Base-by-base conservation (phyloP, 1,140 invertebrate genomes). In the Drosophila takahashii region DNA sequence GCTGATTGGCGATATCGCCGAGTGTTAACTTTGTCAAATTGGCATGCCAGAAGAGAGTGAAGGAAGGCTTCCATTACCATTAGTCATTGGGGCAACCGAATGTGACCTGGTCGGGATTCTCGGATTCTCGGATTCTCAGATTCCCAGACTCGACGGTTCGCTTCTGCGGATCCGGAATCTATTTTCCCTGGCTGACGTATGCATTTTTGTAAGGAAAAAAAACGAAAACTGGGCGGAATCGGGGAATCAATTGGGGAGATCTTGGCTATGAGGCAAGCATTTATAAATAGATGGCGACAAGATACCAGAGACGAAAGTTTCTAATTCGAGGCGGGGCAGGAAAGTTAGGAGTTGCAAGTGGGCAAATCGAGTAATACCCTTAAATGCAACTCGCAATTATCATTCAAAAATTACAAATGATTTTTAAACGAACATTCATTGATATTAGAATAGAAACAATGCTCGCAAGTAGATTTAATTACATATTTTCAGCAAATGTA, bases 1-100 rank as follows among this genome's bases (percentile, higher is more conserved):
- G 29, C 18, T 36, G 39, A 47, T 47, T 26, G 62, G 26, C 62
- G 60, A 64, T 65, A 65, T 50, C 44, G 26, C 44, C 60, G 26
- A 48, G 32, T 86, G 67, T 77, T 83, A 51, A 72, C 66, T 81
- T 67, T 74, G 58, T 74, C 74, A 86, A 50, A 78, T 78, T 81
- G 78, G 45, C 83, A 67, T 44, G 22, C 22, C 26, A 18, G 16
- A 51, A 7, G 22, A 29, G 27, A n/a, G n/a, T n/a, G 16, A 51
- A 32, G 8, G 29, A 1, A 6, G 6, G 45, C 47, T 50, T 50
- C 47, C 47, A 27, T 13, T n/a, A 32, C 15, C 41, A 70, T 70
- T 70, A 70, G 66, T 70, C 66, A 69, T 15, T 32, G 6, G 60
- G 44, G 36, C 52, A 60, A 26, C 34, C 56, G 58, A 32, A 57